These are phyloP conservation scores for Pemphredon lugubris DNA, from an alignment of 2,888 invertebrate genomes.

Conservation along the genomic window DNA sequence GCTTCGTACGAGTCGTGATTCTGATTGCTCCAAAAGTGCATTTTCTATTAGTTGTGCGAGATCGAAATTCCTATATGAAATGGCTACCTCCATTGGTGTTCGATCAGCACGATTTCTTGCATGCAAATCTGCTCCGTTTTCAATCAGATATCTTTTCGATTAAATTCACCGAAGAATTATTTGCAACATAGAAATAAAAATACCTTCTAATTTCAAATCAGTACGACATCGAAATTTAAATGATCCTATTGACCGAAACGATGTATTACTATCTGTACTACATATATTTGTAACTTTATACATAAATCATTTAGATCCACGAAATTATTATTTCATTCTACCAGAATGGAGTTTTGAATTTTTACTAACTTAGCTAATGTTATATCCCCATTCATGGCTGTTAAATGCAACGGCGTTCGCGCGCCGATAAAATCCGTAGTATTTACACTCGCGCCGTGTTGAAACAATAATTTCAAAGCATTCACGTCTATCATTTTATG, in stretches of 20 bases:
- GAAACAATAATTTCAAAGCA: conserved; percentile 21
- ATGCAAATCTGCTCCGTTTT: conserved; percentile 12
- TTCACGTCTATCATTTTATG: not conserved
- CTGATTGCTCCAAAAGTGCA: not conserved
- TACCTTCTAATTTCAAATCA: no score
- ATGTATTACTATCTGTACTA: no score
- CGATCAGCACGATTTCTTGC: conserved; percentile 1
- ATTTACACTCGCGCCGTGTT: conserved; percentile 8
- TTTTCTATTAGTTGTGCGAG: conserved; percentile 7
- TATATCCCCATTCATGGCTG: conserved; percentile 26
- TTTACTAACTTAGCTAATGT: conserved; percentile 20
- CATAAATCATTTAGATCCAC: no score
- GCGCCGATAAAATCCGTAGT: conserved; percentile 3
- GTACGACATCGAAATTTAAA: no score
- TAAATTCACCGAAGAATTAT: not conserved
- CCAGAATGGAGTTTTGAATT: no score
- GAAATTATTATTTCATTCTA: no score
- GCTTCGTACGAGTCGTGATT: not conserved
- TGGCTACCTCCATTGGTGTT: conserved; percentile 18
- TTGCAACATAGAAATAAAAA: no score
- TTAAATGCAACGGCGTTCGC: conserved; percentile 30
- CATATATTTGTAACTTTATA: no score
- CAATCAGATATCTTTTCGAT: conserved; percentile 6
- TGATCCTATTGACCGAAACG: no score
- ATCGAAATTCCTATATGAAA: not conserved